Evolutionary conservation across 2,797 vertebrate genomes (phyloP).

Genomic region (Phaenicophaeus curvirostris): DNA sequence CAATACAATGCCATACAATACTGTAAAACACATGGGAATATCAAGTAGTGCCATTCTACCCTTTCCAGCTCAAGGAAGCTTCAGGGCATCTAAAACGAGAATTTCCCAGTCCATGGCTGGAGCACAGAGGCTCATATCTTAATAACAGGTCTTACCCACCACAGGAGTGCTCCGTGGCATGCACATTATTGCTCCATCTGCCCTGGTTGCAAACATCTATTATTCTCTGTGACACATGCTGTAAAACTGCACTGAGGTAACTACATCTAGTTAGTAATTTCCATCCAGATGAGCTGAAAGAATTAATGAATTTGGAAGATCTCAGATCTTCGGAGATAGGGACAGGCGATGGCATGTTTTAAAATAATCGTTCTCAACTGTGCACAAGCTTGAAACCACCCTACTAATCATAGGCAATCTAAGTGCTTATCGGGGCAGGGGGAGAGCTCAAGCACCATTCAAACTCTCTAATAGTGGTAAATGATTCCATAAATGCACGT

Average conservation of each 20-base stretch:
- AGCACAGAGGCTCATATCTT: neutral
- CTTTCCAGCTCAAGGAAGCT: neutral
- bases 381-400: constrained; percentile 27
- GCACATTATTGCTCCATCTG: constrained; percentile 45
- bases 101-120: neutral
- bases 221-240: constrained; percentile 48
- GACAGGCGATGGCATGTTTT: constrained; percentile 38
- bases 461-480: constrained; percentile 60
- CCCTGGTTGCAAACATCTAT: constrained; percentile 52
- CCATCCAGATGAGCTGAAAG: constrained; percentile 61
- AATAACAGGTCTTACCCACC: constrained; percentile 39
- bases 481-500: constrained; percentile 55
- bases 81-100: neutral
- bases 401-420: neutral
- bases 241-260: constrained; percentile 49
- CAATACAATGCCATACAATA: neutral
- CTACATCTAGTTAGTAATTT: constrained; percentile 15
- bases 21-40: neutral
- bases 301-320: constrained; percentile 64
- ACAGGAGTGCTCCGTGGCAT: constrained; percentile 4
- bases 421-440: constrained; percentile 37
- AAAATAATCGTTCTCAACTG: constrained; percentile 50
- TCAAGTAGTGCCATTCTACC: neutral
- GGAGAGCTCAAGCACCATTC: constrained; percentile 47
- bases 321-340: constrained; percentile 47